Conservation (phyloP, 2,797 vertebrate species). For the Acropternis orthonyx region DNA sequence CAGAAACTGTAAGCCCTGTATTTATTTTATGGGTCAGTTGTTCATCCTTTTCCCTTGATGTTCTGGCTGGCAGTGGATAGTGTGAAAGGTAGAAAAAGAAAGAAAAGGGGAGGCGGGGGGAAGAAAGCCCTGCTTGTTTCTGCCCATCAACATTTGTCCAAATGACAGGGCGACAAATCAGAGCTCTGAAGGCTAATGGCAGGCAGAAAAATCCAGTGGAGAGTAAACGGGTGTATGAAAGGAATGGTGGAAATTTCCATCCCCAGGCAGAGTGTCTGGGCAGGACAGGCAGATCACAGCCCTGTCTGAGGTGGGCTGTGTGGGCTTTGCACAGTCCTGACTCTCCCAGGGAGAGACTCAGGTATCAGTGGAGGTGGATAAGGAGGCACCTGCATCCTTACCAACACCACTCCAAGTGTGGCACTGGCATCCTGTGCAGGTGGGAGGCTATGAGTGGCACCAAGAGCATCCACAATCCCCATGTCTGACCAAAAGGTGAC, state of each 20-base stretch:
- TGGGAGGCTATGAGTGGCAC: background rate
- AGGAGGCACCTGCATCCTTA: rapidly evolving
- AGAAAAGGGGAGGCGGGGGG: background rate
- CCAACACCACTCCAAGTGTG: rapidly evolving
- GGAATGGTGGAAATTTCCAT: conserved; percentile 25
- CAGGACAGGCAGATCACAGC: background rate
- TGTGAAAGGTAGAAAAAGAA: background rate
- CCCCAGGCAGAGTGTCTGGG: background rate
- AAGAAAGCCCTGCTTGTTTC: conserved; percentile 44
- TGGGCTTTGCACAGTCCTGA: background rate
- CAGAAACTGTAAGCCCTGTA: conserved; percentile 69
- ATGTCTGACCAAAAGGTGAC: rapidly evolving
- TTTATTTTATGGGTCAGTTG: conserved; percentile 75
- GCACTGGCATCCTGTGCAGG: rapidly evolving
- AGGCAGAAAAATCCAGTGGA: conserved; percentile 63
- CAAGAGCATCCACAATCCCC: rapidly evolving
- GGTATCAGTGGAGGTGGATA: rapidly evolving
- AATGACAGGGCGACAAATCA: conserved; percentile 74
- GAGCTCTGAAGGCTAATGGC: conserved; percentile 54
- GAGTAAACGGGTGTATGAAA: background rate
- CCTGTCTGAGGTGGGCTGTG: background rate
- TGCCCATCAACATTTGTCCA: conserved; percentile 71
- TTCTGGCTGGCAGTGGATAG: conserved; percentile 29
- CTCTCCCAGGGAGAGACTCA: background rate
- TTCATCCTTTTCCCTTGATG: conserved; percentile 72